Evolutionary conservation across 2,113 vertebrate genomes (phyloP).

Genomic region (Mustela nigripes): DNA sequence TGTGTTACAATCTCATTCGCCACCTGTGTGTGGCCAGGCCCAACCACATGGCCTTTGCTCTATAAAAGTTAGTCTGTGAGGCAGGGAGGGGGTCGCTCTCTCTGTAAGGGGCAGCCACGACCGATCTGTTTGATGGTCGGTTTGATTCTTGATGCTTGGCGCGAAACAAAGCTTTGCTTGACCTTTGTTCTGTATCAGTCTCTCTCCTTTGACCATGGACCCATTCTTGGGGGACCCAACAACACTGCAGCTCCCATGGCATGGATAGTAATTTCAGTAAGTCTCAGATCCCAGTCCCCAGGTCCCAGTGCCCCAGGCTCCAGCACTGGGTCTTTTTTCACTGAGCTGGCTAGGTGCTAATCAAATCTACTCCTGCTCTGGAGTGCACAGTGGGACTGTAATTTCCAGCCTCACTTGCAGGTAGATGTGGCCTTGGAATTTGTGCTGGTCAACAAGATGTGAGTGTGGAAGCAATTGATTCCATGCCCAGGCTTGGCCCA

Average conservation of each 20-base stretch:
- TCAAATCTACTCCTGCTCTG: not conserved
- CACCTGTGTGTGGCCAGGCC: too few species aligned
- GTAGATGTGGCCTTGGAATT: not conserved
- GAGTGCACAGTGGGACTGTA: not conserved
- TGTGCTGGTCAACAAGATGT: not conserved
- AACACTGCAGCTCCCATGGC: not conserved
- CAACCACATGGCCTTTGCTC: too few species aligned
- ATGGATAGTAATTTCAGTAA: not conserved
- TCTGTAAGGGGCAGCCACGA: too few species aligned
- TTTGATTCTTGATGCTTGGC: too few species aligned
- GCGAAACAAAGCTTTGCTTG: too few species aligned
- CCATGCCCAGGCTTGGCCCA: not conserved
- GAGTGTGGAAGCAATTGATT: not conserved
- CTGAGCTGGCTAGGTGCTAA: not conserved
- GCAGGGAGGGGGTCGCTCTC: too few species aligned
- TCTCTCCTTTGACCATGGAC: too few species aligned
- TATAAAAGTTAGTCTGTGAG: too few species aligned
- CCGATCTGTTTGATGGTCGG: too few species aligned
- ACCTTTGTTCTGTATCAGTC: too few species aligned
- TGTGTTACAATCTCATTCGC: too few species aligned
- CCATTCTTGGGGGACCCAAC: not conserved
- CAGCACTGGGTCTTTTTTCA: not conserved
- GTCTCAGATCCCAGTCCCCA: not conserved
- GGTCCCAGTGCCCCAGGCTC: too few species aligned
- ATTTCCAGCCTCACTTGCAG: not conserved